Percentiles rank a stretch among this genome's conserved stretches.
phyloP scores from a whole-genome alignment of 2,797 vertebrate genomes.

The Coendou prehensilis region DNA sequence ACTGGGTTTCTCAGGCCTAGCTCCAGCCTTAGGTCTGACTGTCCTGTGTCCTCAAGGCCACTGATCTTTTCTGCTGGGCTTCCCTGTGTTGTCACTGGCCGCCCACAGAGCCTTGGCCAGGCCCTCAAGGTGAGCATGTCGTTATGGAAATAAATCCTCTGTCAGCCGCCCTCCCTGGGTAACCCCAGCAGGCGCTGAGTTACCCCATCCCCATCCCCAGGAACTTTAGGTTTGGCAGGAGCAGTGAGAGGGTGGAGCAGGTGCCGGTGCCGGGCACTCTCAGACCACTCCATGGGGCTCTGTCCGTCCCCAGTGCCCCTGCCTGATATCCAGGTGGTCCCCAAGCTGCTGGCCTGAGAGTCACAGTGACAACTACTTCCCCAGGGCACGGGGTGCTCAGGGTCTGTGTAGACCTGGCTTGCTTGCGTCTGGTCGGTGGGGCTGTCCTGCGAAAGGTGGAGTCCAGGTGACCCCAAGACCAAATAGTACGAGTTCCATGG shows the following conservation, averaged over 20 bases:
- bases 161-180: not conserved
- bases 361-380: too few relatives aligned
- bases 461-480: not conserved
- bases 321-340: not conserved
- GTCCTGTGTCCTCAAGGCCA: not conserved
- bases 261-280: not conserved
- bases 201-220: not conserved
- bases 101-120: not conserved
- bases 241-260: not conserved
- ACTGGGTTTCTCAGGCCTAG: not conserved
- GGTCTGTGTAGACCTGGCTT: not conserved
- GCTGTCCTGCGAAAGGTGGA: too few relatives aligned
- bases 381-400: not conserved
- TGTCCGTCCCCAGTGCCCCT: not conserved
- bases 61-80: not conserved
- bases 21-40: not conserved
- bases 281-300: not conserved
- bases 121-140: not conserved
- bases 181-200: not conserved
- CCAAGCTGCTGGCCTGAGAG: not conserved
- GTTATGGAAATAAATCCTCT: too few relatives aligned
- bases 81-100: not conserved
- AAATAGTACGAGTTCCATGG: not conserved
- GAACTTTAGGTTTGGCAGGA: not conserved
- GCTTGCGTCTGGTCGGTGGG: not conserved